Percentiles rank a stretch among this genome's conserved stretches.
Conservation (phyloP, 2,113 vertebrate genomes). For the Chaenogobius annularis region DNA sequence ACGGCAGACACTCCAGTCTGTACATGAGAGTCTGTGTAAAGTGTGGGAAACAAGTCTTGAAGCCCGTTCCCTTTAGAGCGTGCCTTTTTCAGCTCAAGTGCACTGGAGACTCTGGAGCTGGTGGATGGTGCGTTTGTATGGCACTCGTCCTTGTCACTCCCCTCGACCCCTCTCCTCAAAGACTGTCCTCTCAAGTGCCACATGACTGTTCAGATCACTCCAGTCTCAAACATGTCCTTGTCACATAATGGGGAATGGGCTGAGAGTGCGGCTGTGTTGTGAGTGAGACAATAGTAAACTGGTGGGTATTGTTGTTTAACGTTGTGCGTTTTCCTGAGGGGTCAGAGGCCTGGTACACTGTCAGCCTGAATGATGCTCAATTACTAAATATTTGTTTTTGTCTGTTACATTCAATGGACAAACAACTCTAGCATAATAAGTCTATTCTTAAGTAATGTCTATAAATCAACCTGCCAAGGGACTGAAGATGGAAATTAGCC, state of each 20-base stretch:
- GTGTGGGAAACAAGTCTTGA: constrained; percentile 60
- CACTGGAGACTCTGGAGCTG: constrained; percentile 68
- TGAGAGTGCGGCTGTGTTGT: constrained; percentile 38
- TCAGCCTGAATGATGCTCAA: constrained; percentile 52
- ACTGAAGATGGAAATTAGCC: too few relatives aligned
- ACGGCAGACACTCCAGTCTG: constrained; percentile 43
- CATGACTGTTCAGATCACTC: constrained; percentile 68
- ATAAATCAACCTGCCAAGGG: too few relatives aligned
- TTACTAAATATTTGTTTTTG: constrained; percentile 73
- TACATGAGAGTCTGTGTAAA: constrained; percentile 56
- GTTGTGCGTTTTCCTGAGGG: constrained; percentile 50
- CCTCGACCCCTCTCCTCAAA: constrained; percentile 73
- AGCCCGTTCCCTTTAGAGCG: constrained; percentile 62
- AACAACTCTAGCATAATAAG: constrained; percentile 27
- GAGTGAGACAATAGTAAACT: constrained; percentile 50
- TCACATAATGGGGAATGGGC: constrained; percentile 68
- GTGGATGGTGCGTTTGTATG: constrained; percentile 68
- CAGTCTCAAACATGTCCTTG: constrained; percentile 69
- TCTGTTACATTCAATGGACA: constrained; percentile 46
- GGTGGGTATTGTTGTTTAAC: constrained; percentile 44
- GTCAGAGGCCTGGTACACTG: constrained; percentile 39
- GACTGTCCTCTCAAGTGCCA: constrained; percentile 73
- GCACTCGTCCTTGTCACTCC: constrained; percentile 73
- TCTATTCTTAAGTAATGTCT: not conserved
- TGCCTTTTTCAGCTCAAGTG: constrained; percentile 72